phyloP scores from a whole-genome alignment of 2,797 vertebrate species.

The Cryptoprocta ferox region DNA sequence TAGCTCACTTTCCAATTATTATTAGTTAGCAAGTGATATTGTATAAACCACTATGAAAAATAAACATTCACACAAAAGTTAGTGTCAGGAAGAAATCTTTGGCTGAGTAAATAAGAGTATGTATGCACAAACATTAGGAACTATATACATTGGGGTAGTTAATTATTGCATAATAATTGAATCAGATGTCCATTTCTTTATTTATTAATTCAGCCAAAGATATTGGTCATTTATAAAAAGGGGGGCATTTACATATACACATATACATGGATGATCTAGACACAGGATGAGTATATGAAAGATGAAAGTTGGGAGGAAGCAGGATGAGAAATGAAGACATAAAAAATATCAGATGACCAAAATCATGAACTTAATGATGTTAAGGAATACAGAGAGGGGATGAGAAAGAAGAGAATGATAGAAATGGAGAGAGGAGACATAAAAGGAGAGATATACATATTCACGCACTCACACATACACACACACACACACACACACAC shows the following conservation, averaged over 20 bases:
- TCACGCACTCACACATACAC: too few species aligned
- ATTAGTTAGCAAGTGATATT: background rate
- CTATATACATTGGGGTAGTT: background rate
- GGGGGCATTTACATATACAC: background rate
- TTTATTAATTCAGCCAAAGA: background rate
- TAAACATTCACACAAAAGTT: background rate
- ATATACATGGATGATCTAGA: background rate
- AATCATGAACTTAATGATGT: background rate
- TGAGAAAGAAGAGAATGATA: background rate
- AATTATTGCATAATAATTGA: background rate
- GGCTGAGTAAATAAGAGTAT: too few species aligned
- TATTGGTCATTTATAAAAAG: background rate
- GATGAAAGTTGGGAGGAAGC: background rate
- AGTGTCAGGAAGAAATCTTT: background rate
- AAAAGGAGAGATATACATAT: background rate
- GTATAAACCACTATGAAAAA: background rate
- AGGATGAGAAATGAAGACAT: background rate
- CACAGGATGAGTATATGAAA: background rate
- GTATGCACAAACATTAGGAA: background rate
- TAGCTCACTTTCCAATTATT: background rate
- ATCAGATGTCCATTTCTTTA: background rate
- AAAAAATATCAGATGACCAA: background rate
- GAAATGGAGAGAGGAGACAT: background rate
- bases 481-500: too few species aligned
- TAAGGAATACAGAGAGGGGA: background rate